Percentiles rank a stretch among this genome's conserved stretches.
phyloP scores from a whole-genome alignment of 2,797 vertebrate species.

The Oryzias dopingdopingensis region DNA sequence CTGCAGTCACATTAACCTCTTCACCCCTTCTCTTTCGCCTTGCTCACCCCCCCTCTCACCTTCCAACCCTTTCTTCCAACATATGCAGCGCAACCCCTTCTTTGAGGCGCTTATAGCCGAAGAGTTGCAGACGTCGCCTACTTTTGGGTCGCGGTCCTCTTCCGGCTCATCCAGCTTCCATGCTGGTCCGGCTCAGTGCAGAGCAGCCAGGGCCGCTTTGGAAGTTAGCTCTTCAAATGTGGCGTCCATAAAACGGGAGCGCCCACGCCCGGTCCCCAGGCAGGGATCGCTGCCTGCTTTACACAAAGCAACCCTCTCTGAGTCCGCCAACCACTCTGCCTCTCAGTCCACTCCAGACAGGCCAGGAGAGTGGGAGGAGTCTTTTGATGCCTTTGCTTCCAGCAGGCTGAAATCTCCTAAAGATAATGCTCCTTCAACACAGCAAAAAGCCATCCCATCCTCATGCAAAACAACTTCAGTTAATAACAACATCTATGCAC shows the following conservation, averaged over 20 bases:
- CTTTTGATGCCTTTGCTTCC: slow-evolving; percentile 88
- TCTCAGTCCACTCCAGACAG: slow-evolving; percentile 67
- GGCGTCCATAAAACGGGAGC: slow-evolving; percentile 68
- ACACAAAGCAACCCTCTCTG: slow-evolving; percentile 25
- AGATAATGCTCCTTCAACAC: slow-evolving; percentile 32
- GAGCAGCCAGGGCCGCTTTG: slow-evolving; percentile 30
- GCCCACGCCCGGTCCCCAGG: slow-evolving; percentile 72
- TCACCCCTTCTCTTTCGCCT: slow-evolving; percentile 73
- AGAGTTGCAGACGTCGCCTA: slow-evolving; percentile 85
- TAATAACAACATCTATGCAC: slow-evolving; percentile 17
- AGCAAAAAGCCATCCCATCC: slow-evolving; percentile 27
- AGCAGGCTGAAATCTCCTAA: slow-evolving; percentile 82
- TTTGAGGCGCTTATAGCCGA: slow-evolving; percentile 89
- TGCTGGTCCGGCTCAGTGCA: slow-evolving; percentile 54
- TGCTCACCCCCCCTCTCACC: slow-evolving; percentile 79
- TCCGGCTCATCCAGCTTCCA: slow-evolving; percentile 72
- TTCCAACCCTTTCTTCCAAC: slow-evolving; percentile 88
- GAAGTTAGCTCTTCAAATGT: slow-evolving; percentile 34
- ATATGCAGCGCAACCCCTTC: slow-evolving; percentile 90
- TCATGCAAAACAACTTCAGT: slow-evolving; percentile 27
- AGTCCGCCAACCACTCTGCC: slow-evolving; percentile 32
- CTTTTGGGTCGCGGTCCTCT: slow-evolving; percentile 80
- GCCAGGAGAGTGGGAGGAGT: slow-evolving; percentile 83
- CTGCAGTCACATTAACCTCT: slow-evolving; percentile 74
- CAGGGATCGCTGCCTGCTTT: slow-evolving; percentile 76